Conservation (phyloP, 2,888 invertebrate genomes). For the Terebella lapidaria region DNA sequence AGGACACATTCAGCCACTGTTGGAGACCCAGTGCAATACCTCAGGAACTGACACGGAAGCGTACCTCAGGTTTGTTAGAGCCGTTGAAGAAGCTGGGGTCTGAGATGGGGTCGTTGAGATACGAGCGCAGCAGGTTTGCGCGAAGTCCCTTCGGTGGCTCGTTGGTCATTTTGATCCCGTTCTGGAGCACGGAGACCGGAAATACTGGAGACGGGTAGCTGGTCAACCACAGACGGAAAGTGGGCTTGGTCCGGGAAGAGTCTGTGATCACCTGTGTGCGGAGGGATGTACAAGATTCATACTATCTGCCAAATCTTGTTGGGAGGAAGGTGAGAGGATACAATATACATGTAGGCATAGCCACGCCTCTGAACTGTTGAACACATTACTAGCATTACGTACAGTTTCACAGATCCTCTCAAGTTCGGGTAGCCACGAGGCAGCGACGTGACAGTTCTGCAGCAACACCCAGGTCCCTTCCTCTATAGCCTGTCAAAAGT, state of each 20-base stretch:
- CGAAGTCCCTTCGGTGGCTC: constrained; percentile 52
- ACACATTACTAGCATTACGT: no score
- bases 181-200: constrained; percentile 53
- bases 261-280: constrained; percentile 44
- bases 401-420: constrained; percentile 48
- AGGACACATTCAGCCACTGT: no score
- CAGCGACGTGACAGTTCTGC: constrained; percentile 53
- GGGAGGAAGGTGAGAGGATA: no score
- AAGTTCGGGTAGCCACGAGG: constrained; percentile 50
- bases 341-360: no score
- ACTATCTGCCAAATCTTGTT: background rate
- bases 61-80: constrained; percentile 55
- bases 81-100: constrained; percentile 68
- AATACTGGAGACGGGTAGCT: constrained; percentile 52
- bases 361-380: no score
- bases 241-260: constrained; percentile 34
- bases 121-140: constrained; percentile 53
- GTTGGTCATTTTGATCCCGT: constrained; percentile 53
- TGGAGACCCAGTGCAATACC: no score
- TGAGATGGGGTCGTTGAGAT: constrained; percentile 54
- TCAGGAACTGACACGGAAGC: no score
- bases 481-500: constrained; percentile 35
- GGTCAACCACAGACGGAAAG: constrained; percentile 52
- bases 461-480: constrained; percentile 51
- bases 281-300: background rate